Evolutionary conservation across 37 sponge, comb jelly and placozoan genomes (phyloP).

Genomic region (Lycopodina hypogea): DNA sequence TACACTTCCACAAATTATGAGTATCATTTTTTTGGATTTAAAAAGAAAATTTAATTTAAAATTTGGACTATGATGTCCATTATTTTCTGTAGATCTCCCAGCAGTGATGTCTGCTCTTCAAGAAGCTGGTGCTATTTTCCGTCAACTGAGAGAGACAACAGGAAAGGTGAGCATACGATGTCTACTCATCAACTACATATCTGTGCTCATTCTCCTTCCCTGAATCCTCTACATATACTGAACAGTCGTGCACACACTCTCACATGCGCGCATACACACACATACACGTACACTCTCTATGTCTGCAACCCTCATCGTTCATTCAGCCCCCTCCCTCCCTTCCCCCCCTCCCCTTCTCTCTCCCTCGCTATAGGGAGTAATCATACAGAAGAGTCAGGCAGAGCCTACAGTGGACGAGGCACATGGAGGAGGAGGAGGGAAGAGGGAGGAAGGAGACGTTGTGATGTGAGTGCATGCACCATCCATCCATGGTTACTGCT

Average conservation of each 20-base stretch:
- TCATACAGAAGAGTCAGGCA: slow-evolving; percentile 47
- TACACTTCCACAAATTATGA: too few relatives aligned
- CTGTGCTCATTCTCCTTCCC: too few relatives aligned
- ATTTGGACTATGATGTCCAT: too few relatives aligned
- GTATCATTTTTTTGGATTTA: too few relatives aligned
- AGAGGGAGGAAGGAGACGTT: background rate
- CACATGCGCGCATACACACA: background rate
- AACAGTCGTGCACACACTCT: background rate
- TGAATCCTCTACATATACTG: background rate
- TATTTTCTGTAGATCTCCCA: slow-evolving; percentile 60
- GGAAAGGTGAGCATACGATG: slow-evolving; percentile 33
- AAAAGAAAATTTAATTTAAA: too few relatives aligned
- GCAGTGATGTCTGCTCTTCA: slow-evolving; percentile 45
- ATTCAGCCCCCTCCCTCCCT: too few relatives aligned
- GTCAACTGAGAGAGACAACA: slow-evolving; percentile 20
- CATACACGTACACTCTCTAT: too few relatives aligned
- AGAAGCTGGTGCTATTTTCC: slow-evolving; percentile 51
- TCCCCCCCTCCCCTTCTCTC: too few relatives aligned
- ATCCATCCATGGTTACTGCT: background rate
- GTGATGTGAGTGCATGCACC: slow-evolving; percentile 16
- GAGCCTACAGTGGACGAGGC: slow-evolving; percentile 16
- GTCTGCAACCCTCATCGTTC: too few relatives aligned
- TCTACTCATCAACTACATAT: too few relatives aligned
- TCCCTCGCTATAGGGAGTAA: slow-evolving; percentile 49
- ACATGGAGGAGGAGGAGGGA: background rate